These are phyloP conservation scores for Arion vulgaris DNA, from an alignment of 1,140 invertebrate genomes.

Conservation along the genomic window DNA sequence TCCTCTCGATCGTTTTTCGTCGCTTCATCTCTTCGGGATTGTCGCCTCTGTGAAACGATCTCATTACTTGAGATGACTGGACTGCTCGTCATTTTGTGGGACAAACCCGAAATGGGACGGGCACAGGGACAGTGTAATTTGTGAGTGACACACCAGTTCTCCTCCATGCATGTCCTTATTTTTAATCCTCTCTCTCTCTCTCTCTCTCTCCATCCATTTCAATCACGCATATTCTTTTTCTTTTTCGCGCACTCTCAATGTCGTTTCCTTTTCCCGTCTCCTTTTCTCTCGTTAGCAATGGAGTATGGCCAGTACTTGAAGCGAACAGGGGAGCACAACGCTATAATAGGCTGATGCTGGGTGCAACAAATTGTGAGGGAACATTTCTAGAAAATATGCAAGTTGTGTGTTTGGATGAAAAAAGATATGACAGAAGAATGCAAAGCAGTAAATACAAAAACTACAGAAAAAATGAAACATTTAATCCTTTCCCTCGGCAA, in stretches of 20 bases:
- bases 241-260: neutral
- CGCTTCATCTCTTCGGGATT: conserved; percentile 1
- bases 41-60: neutral
- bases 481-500: too few species aligned
- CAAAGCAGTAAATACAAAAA: too few species aligned
- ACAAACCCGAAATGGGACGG: conserved; percentile 6
- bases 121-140: neutral
- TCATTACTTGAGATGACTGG: conserved; percentile 8
- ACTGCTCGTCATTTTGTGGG: conserved; percentile 11
- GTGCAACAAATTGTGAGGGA: neutral
- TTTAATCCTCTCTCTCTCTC: neutral
- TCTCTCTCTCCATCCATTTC: too few species aligned
- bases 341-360: neutral
- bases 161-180: neutral
- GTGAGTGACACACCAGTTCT: neutral
- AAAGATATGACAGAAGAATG: neutral
- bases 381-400: neutral
- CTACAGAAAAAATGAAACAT: too few species aligned
- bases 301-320: neutral
- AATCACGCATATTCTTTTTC: too few species aligned
- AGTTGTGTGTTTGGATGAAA: neutral
- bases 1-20: neutral
- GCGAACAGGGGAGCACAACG: neutral
- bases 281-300: neutral
- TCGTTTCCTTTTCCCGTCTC: neutral